Conservation (phyloP, 2,113 vertebrate genomes). For the Tenebrosternarchus preto region DNA sequence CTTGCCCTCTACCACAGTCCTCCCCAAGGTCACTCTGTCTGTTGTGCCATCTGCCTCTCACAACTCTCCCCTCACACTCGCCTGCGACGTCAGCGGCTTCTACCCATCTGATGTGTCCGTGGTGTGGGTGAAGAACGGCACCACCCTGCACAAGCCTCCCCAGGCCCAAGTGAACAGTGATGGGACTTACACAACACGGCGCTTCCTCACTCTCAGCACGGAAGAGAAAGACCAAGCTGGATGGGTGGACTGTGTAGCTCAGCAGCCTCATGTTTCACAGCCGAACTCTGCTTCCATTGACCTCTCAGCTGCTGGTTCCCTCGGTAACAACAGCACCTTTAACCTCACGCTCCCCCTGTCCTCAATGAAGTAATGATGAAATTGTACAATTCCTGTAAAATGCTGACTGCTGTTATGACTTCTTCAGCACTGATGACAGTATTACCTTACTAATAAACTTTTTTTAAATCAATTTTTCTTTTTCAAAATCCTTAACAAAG, state of each 20-base stretch:
- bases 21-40: slow-evolving; percentile 65
- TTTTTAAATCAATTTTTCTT: not conserved
- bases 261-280: slow-evolving; percentile 61
- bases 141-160: slow-evolving; percentile 56
- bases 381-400: not conserved
- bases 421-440: not conserved
- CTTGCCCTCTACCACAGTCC: slow-evolving; percentile 56
- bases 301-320: slow-evolving; percentile 61
- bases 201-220: slow-evolving; percentile 66
- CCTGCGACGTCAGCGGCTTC: slow-evolving; percentile 74
- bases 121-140: slow-evolving; percentile 72
- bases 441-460: not conserved
- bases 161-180: slow-evolving; percentile 58
- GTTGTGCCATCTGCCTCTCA: slow-evolving; percentile 50
- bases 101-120: slow-evolving; percentile 71
- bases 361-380: no score
- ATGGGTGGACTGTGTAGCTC: slow-evolving; percentile 67
- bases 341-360: no score
- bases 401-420: not conserved
- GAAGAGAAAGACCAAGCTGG: slow-evolving; percentile 62
- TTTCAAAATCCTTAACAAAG: not conserved
- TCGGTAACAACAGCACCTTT: slow-evolving; percentile 50
- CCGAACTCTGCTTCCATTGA: slow-evolving; percentile 46
- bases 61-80: slow-evolving; percentile 67
- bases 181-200: slow-evolving; percentile 66